Evolutionary conservation across 2,113 vertebrate species (phyloP), one percentile per base, ranked within the genome.

Genomic region (rat (Rattus norvegicus)): DNA sequence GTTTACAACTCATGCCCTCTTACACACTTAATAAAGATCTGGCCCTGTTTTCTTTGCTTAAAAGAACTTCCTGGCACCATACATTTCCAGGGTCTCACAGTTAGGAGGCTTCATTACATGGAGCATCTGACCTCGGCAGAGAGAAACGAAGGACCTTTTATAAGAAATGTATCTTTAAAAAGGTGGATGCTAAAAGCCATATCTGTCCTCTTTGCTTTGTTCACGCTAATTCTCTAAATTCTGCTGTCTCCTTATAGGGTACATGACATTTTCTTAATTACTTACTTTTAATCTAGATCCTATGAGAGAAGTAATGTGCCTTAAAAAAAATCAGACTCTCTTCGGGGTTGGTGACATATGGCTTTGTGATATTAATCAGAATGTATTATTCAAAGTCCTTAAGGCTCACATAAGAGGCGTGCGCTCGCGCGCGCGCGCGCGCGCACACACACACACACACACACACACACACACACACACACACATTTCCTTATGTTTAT

Each of bases 61-160:
- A 87, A 95, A 79, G 61, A 73, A 54, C 16, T 92, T 39, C 85
- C 72, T 90, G 73, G 73, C 61, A 79, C 69, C 81, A n/a, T 2
- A 3, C 14, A 33, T 87, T 43, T 90, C 72, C 8, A 83, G 63
- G 90, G 95, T 90, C 83, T 69, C 61, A 69, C 1, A 2, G 47
- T 28, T 86, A 95, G 91, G 72, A 95, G n/a, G 39, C 65, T 94
- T 88, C 49, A 80, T 33, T 90, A 72, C 63, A 76, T 36, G n/a
- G 81, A 73, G 72, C 65, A 54, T 91, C 54, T 91, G 22, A 77
- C 19, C 47, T 92, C 69, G 14, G 30, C 76, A 47, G 79, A 73
- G 83, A 39, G 85, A 91, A 83, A n/a, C 90, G 59, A 94, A 47
- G 33, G 89, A 3, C 30, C 72, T 88, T 75, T 80, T 61, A 87